Percentiles rank a stretch among this genome's conserved stretches.
phyloP scores from a whole-genome alignment of 2,888 invertebrate genomes.

The Drosophila incognita region DNA sequence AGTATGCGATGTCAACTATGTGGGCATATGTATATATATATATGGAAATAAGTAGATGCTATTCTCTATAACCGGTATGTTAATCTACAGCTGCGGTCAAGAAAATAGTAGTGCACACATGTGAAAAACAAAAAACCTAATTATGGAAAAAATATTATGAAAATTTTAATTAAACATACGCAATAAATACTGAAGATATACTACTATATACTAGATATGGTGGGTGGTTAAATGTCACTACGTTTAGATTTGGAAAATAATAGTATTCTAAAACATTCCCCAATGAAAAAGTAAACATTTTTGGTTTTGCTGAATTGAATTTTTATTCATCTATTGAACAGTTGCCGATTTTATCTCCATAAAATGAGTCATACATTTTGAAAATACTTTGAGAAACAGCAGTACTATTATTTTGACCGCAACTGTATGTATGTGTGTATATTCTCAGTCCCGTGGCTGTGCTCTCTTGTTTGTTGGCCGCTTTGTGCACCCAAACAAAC shows the following conservation, averaged over 20 bases:
- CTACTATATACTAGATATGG: no score
- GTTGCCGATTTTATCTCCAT: not conserved
- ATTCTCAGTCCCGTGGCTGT: conserved; percentile 6
- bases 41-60: conserved; percentile 15
- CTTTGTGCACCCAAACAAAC: conserved; percentile 20
- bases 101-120: not conserved
- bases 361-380: not conserved
- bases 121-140: not conserved
- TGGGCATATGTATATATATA: conserved; percentile 1
- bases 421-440: not conserved
- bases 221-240: no score
- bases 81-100: not conserved
- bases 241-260: no score
- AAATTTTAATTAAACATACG: not conserved
- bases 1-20: conserved; percentile 7
- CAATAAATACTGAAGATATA: not conserved
- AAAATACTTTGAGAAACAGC: not conserved
- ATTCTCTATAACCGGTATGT: conserved; percentile 39
- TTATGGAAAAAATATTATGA: not conserved
- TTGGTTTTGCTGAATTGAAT: not conserved
- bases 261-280: no score
- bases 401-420: not conserved
- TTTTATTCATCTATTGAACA: not conserved
- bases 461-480: conserved; percentile 14
- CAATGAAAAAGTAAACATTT: not conserved